A percentile compares a stretch with the other conserved stretches of the same genome.
phyloP scores from a whole-genome alignment of 2,888 invertebrate species.

The Philopedon plagiatum region DNA sequence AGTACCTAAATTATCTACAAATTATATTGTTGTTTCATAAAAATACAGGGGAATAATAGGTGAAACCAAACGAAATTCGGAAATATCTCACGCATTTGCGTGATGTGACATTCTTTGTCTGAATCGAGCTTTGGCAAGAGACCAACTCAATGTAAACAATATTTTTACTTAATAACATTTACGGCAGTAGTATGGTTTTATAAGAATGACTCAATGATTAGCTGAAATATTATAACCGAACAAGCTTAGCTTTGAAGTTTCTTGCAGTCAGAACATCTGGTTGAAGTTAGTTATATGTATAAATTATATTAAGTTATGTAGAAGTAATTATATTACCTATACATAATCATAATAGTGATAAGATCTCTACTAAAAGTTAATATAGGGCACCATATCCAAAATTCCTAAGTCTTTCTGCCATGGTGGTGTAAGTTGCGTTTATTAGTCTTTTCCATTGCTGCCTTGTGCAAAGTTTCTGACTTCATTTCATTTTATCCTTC shows the following conservation, averaged over 20 bases:
- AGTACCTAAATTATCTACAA: too few relatives aligned
- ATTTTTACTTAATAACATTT: conserved; percentile 13
- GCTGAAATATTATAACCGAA: conserved; percentile 14
- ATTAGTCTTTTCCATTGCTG: too few relatives aligned
- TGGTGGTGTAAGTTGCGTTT: too few relatives aligned
- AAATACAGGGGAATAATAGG: not conserved
- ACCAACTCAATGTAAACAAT: conserved; percentile 19
- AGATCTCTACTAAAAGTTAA: too few relatives aligned
- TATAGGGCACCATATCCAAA: too few relatives aligned
- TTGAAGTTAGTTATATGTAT: not conserved
- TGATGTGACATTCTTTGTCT: conserved; percentile 22
- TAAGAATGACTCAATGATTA: conserved; percentile 7
- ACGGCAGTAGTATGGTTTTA: not conserved
- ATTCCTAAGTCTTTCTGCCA: too few relatives aligned
- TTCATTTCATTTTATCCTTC: too few relatives aligned
- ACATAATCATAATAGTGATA: too few relatives aligned
- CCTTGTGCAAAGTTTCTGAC: too few relatives aligned
- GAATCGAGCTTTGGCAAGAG: conserved; percentile 14
- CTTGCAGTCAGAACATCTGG: conserved; percentile 17
- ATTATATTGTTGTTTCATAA: not conserved
- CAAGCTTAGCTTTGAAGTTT: conserved; percentile 12
- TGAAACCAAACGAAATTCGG: conserved; percentile 25
- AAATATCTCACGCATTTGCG: conserved; percentile 36
- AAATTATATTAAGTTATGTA: not conserved
- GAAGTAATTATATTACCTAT: too few relatives aligned